These are phyloP conservation scores for Micromussa lordhowensis DNA, from an alignment of 92 coral and sea anemone genomes.

Conservation along the genomic window DNA sequence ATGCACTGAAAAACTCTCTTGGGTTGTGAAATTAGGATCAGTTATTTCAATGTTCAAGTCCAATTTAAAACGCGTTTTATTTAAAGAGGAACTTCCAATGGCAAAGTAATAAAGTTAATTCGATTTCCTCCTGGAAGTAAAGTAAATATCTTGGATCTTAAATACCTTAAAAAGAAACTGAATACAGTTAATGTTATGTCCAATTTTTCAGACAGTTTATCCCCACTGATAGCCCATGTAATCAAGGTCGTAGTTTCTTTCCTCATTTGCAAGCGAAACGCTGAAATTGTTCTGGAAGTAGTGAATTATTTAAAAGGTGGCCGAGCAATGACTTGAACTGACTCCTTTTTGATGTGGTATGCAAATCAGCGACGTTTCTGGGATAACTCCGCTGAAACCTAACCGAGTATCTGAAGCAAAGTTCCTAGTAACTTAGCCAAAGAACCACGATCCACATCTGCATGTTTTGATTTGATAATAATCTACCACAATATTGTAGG, in stretches of 20 bases:
- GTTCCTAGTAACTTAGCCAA: background rate
- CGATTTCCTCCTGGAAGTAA: background rate
- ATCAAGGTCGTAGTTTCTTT: background rate
- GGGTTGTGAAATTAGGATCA: background rate
- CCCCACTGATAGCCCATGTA: background rate
- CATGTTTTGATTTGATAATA: background rate
- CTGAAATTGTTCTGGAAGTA: background rate
- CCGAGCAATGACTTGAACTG: background rate
- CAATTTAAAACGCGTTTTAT: background rate
- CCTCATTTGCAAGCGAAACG: background rate
- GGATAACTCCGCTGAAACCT: background rate
- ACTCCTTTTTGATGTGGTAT: background rate
- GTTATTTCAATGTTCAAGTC: background rate
- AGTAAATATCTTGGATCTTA: background rate
- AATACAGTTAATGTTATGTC: background rate
- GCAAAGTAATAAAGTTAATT: background rate
- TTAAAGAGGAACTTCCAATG: background rate
- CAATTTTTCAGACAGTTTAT: background rate
- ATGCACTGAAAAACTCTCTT: background rate
- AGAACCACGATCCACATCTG: background rate
- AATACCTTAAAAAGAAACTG: background rate
- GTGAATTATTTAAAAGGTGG: slow-evolving; percentile 14
- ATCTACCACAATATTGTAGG: background rate
- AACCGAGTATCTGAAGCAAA: background rate
- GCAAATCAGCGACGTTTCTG: background rate